Conservation (phyloP, 2,797 vertebrate species). For the Bovichtus variegatus region DNA sequence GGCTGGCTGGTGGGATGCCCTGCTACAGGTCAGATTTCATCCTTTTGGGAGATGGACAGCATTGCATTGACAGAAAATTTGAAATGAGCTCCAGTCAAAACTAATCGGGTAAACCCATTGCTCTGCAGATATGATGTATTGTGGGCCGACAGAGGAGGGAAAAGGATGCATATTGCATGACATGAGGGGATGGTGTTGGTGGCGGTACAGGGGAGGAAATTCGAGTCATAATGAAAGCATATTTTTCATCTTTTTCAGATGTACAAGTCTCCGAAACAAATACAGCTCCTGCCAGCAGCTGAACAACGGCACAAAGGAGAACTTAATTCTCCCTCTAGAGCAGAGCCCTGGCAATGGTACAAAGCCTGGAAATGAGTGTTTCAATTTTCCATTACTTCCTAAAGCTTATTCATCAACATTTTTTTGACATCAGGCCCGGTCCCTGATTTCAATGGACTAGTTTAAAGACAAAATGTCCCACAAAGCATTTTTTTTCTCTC, state of each 20-base stretch:
- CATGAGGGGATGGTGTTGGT: slow-evolving; percentile 39
- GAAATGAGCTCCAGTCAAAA: slow-evolving; percentile 37
- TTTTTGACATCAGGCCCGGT: slow-evolving; percentile 57
- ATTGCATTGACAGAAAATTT: slow-evolving; percentile 34
- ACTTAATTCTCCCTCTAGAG: slow-evolving; percentile 67
- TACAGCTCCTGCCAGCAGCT: slow-evolving; percentile 80
- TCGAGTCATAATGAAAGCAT: slow-evolving; percentile 52
- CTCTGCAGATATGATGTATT: slow-evolving; percentile 21
- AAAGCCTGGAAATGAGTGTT: slow-evolving; percentile 67
- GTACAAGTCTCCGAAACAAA: slow-evolving; percentile 80
- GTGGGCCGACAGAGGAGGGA: slow-evolving; percentile 10
- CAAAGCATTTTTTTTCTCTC: slow-evolving; percentile 17
- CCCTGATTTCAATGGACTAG: slow-evolving; percentile 45
- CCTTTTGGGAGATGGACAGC: not conserved
- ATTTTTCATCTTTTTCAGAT: slow-evolving; percentile 79
- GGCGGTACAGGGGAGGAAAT: slow-evolving; percentile 37
- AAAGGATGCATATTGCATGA: slow-evolving; percentile 40
- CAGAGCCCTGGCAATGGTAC: slow-evolving; percentile 73
- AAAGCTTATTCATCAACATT: slow-evolving; percentile 72
- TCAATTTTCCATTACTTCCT: slow-evolving; percentile 70
- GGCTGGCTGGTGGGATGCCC: slow-evolving; percentile 85
- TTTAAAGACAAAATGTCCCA: slow-evolving; percentile 53
- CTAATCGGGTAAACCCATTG: slow-evolving; percentile 7
- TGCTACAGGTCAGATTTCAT: slow-evolving; percentile 83
- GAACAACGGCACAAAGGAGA: slow-evolving; percentile 75